Percentiles rank a stretch among this genome's conserved stretches.
Evolutionary conservation across 2,113 vertebrate species (phyloP).

Genomic region (Hystrix cristata): DNA sequence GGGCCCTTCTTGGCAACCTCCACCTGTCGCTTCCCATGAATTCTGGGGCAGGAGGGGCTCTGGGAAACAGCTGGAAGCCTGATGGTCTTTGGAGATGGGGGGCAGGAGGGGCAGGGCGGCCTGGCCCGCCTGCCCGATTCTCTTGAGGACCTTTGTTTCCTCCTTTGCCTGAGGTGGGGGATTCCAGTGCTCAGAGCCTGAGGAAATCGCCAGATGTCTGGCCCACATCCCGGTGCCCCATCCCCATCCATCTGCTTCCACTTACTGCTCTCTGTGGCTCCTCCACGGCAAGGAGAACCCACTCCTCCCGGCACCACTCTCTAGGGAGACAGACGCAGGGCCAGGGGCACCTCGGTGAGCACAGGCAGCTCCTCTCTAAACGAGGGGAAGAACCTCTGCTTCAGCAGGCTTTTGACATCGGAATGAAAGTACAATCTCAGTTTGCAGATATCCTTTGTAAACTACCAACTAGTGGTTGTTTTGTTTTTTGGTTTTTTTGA

Average conservation of each 20-base stretch:
- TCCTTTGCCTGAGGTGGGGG: slow-evolving; percentile 59
- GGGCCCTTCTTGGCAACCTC: slow-evolving; percentile 48
- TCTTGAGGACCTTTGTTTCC: slow-evolving; percentile 54
- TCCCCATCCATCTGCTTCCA: slow-evolving; percentile 43
- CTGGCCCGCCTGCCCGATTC: background rate
- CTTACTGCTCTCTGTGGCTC: background rate
- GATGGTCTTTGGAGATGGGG: background rate
- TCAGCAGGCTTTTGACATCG: background rate
- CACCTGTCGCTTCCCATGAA: slow-evolving; percentile 71
- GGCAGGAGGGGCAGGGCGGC: background rate
- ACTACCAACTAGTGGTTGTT: background rate
- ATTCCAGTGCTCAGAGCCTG: slow-evolving; percentile 52
- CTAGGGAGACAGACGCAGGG: no score
- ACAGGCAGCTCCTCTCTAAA: background rate
- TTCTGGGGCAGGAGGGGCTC: slow-evolving; percentile 31
- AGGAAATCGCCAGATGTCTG: background rate
- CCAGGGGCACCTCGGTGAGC: background rate
- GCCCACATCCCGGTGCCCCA: background rate
- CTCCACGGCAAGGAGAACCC: background rate
- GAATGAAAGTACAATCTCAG: background rate
- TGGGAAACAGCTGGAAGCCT: background rate
- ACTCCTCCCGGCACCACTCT: background rate
- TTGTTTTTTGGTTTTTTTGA: background rate
- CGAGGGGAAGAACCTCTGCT: background rate
- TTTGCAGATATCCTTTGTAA: background rate